Conservation (phyloP, 2,888 invertebrate species). For the Drosophila rellima region DNA sequence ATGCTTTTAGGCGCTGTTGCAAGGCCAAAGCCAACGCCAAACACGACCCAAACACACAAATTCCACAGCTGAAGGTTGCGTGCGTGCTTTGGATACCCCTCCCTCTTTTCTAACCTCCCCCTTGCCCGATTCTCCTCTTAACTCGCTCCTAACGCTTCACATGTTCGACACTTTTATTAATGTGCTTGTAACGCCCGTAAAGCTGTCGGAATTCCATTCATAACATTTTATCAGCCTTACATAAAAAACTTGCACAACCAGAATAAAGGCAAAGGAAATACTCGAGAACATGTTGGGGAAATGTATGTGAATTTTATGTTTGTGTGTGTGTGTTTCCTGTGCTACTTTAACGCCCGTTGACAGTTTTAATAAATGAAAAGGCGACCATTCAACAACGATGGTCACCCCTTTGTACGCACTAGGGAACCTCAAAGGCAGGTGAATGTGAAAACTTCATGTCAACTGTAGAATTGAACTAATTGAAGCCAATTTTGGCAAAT, state of each 20-base stretch:
- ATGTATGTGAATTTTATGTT: slow-evolving; percentile 3
- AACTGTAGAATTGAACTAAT: background rate
- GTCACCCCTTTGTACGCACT: background rate
- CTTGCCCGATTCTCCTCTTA: background rate
- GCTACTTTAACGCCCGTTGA: slow-evolving; percentile 51
- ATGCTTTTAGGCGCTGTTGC: slow-evolving; percentile 65
- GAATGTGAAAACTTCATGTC: background rate
- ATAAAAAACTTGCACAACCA: slow-evolving; percentile 9
- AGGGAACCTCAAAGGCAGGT: background rate
- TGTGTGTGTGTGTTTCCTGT: slow-evolving; percentile 43
- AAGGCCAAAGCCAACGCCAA: slow-evolving; percentile 62
- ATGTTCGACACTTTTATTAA: slow-evolving; percentile 77
- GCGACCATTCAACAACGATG: slow-evolving; percentile 27
- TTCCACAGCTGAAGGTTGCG: slow-evolving; percentile 63
- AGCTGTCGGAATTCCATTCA: slow-evolving; percentile 75
- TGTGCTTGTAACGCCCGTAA: slow-evolving; percentile 68
- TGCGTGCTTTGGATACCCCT: slow-evolving; percentile 39
- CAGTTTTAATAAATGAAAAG: slow-evolving; percentile 70
- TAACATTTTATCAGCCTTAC: slow-evolving; percentile 55
- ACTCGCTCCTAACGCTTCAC: slow-evolving; percentile 26
- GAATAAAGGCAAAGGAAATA: slow-evolving; percentile 2
- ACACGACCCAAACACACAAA: slow-evolving; percentile 29
- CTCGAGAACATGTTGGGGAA: background rate
- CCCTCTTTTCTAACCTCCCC: slow-evolving; percentile 13
- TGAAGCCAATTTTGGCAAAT: background rate